These are phyloP conservation scores for Periophthalmus magnuspinnatus DNA, from an alignment of 2,797 vertebrate species.

Conservation along the genomic window DNA sequence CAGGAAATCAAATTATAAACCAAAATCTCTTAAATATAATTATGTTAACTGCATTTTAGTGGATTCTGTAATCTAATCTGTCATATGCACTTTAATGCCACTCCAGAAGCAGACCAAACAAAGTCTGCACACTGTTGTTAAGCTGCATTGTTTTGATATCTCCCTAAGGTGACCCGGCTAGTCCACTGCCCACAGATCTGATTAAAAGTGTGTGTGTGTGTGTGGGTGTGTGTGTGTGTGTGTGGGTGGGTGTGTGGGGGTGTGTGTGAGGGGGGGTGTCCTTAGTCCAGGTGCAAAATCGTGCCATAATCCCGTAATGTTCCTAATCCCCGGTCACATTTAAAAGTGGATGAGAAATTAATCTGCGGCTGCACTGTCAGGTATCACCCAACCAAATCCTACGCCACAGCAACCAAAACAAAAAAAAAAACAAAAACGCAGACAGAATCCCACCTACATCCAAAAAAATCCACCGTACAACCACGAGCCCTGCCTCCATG, in stretches of 20 bases:
- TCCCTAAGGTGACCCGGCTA: neutral
- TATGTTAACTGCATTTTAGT: too few species aligned
- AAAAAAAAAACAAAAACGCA: slow-evolving; percentile 31
- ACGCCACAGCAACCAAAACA: neutral
- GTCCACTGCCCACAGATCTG: neutral
- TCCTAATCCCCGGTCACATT: slow-evolving; percentile 76
- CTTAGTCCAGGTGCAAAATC: slow-evolving; percentile 69
- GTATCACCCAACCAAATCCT: slow-evolving; percentile 65
- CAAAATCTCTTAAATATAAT: too few species aligned
- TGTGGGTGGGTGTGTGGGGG: slow-evolving; percentile 8
- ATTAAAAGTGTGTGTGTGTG: neutral
- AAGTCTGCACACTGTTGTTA: neutral
- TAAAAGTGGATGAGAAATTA: slow-evolving; percentile 75
- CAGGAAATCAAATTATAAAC: too few species aligned
- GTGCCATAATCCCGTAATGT: slow-evolving; percentile 73
- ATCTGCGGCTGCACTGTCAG: slow-evolving; percentile 74
- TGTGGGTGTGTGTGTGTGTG: neutral
- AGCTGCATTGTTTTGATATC: slow-evolving; percentile 1
- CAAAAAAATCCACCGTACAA: slow-evolving; percentile 12
- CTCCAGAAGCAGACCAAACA: neutral
- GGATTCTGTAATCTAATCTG: too few species aligned
- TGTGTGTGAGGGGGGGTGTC: slow-evolving; percentile 44
- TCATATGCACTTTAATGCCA: neutral
- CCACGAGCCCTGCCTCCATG: too few species aligned
- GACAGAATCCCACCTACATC: slow-evolving; percentile 5